These are phyloP conservation scores for Theristicus caerulescens DNA, from an alignment of 2,113 vertebrate genomes.

Conservation along the genomic window DNA sequence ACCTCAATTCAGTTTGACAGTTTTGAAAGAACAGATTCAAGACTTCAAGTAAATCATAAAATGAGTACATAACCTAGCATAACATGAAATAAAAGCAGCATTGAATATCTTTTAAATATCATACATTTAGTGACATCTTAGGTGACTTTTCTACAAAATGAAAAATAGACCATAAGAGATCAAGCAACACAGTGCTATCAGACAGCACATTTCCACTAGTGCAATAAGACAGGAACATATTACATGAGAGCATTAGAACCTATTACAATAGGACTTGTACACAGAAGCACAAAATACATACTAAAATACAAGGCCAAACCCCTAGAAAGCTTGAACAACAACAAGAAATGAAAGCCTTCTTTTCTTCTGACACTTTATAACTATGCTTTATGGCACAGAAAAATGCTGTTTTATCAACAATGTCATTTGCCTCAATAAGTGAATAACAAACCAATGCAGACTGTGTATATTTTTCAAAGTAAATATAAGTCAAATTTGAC, in stretches of 20 bases:
- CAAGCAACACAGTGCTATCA: background rate
- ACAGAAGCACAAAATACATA: background rate
- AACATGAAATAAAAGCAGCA: background rate
- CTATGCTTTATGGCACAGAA: background rate
- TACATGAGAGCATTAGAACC: background rate
- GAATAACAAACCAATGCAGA: background rate
- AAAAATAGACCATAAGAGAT: background rate
- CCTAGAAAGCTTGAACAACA: background rate
- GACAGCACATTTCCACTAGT: background rate
- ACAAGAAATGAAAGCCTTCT: background rate
- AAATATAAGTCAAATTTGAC: background rate
- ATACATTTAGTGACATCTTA: background rate
- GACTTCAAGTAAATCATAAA: background rate
- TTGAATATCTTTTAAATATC: background rate
- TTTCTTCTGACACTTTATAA: background rate
- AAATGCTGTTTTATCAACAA: background rate
- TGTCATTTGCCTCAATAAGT: background rate
- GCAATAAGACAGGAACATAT: background rate
- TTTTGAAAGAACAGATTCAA: background rate
- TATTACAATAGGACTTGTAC: background rate
- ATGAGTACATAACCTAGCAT: background rate
- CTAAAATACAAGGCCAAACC: background rate
- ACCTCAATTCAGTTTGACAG: background rate
- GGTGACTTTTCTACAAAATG: background rate
- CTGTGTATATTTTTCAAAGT: background rate